Percentiles rank a stretch among this genome's conserved stretches.
Conservation (phyloP, 2,113 vertebrate genomes). For the Spizaetus ornatus region DNA sequence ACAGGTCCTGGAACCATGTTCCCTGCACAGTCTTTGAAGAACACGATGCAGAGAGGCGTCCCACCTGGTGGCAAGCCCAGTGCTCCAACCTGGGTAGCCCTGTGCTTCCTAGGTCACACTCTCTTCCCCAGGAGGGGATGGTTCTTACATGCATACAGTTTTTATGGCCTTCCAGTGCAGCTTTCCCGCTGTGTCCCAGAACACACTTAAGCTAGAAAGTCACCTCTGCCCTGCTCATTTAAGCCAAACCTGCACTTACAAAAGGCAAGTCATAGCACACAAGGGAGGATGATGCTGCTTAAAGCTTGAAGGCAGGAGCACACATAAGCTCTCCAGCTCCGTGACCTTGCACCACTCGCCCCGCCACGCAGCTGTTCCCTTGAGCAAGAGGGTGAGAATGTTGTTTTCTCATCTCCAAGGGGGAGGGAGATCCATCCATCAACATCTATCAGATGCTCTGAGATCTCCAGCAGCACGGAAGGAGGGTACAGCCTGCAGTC, state of each 20-base stretch:
- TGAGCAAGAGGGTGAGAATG: not conserved
- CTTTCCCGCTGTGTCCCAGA: not conserved
- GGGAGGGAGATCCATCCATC: constrained; percentile 5
- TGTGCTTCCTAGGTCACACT: not conserved
- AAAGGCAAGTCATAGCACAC: not conserved
- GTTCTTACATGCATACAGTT: not conserved
- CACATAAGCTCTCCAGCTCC: not conserved
- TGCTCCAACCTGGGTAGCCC: not conserved
- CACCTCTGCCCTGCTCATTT: not conserved
- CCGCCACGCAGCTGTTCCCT: not conserved
- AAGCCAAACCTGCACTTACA: not conserved
- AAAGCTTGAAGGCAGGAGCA: not conserved
- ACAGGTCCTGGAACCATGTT: not conserved
- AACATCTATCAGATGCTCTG: not conserved
- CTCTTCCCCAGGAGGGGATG: not conserved
- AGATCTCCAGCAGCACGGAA: not conserved
- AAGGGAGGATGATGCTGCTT: not conserved
- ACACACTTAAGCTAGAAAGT: not conserved
- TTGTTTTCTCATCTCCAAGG: constrained; percentile 6
- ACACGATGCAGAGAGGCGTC: not conserved
- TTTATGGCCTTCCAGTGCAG: not conserved
- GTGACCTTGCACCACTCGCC: not conserved
- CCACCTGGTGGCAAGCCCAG: not conserved
- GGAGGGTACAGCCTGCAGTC: not conserved
- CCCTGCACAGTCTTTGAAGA: not conserved